These are phyloP conservation scores for Bombus haemorrhoidalis DNA, from an alignment of 1,140 invertebrate genomes.

Conservation along the genomic window DNA sequence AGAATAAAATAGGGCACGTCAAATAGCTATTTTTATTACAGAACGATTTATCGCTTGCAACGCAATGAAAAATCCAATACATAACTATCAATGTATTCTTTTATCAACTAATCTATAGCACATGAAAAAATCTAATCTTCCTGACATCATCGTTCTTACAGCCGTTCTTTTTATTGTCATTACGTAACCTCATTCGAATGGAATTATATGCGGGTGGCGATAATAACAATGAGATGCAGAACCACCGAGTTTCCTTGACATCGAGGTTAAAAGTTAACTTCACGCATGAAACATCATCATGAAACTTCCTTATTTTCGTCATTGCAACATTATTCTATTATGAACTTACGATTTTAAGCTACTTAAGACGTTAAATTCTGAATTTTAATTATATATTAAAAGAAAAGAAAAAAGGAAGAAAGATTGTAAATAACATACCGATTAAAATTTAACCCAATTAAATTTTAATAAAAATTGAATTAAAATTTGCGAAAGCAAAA, in stretches of 20 bases:
- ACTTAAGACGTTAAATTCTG: neutral
- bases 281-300: neutral
- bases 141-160: neutral
- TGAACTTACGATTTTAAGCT: neutral
- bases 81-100: neutral
- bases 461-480: too few relatives aligned
- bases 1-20: neutral
- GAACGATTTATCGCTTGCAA: neutral
- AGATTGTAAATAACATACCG: neutral
- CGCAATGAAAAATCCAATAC: neutral
- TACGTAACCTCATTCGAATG: slow-evolving; percentile 31
- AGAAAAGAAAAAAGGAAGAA: neutral
- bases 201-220: slow-evolving; percentile 49
- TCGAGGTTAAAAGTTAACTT: slow-evolving; percentile 11
- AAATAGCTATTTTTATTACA: too few relatives aligned
- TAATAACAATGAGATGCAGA: neutral
- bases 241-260: slow-evolving; percentile 7
- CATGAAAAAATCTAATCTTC: neutral
- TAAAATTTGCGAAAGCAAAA: too few relatives aligned
- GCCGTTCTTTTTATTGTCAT: slow-evolving; percentile 16
- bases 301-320: slow-evolving; percentile 3
- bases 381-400: neutral
- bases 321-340: neutral
- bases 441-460: too few relatives aligned
- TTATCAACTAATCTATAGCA: neutral